Conservation (phyloP, 2,888 invertebrate species). For the Tetragnatha montana region DNA sequence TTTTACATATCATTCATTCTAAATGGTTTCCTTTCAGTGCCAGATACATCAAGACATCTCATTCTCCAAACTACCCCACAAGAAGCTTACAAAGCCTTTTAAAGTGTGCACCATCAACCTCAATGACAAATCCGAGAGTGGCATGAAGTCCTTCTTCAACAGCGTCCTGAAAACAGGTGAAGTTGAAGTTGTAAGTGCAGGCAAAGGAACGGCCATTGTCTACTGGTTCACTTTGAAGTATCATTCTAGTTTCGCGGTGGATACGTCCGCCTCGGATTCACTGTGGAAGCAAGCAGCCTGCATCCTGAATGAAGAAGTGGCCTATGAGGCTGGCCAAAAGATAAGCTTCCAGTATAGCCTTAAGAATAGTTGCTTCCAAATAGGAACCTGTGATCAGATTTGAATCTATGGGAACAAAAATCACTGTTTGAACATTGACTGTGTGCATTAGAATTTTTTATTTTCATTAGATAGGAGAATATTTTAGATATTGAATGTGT, state of each 20-base stretch:
- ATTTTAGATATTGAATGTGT: not conserved
- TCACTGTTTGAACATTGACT: not conserved
- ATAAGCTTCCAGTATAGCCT: conserved; percentile 53
- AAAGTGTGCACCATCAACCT: conserved; percentile 55
- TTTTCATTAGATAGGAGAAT: not conserved
- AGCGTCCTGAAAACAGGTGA: conserved; percentile 24
- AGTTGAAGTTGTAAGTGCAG: conserved; percentile 17
- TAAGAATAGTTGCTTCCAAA: conserved; percentile 64
- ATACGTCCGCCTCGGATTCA: conserved; percentile 44
- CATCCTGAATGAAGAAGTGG: conserved; percentile 43
- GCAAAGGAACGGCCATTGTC: conserved; percentile 49
- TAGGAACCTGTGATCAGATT: conserved; percentile 28
- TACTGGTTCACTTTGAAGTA: conserved; percentile 63
- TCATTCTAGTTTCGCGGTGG: conserved; percentile 26
- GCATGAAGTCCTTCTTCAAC: conserved; percentile 34
- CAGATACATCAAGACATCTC: conserved; percentile 66
- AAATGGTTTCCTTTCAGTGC: conserved; percentile 26
- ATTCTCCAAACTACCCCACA: conserved; percentile 43
- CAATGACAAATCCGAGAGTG: conserved; percentile 44
- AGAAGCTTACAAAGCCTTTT: conserved; percentile 53
- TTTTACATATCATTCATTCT: not conserved
- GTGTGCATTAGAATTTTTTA: not conserved
- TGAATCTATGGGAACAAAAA: not conserved
- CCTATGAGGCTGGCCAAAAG: conserved; percentile 40
- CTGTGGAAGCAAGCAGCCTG: conserved; percentile 61